Percentiles rank a stretch among this genome's conserved stretches.
Evolutionary conservation across 2,888 invertebrate species (phyloP).

Genomic region (Scrobipalpa atriplicella): DNA sequence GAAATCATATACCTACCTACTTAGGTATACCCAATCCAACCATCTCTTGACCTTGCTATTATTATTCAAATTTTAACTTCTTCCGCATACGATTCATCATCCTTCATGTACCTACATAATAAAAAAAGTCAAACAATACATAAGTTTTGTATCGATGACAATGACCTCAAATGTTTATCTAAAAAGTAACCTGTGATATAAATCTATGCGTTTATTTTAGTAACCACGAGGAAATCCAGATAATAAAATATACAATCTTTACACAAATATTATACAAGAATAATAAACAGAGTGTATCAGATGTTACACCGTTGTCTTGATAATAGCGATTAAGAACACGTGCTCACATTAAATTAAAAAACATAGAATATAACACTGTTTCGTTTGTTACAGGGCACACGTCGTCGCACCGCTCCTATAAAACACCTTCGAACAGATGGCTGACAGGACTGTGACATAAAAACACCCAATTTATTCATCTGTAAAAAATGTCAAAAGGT

Average conservation of each 20-base stretch:
- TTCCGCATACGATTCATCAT: constrained; percentile 9
- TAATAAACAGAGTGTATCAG: constrained; percentile 24
- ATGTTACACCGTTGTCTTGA: constrained; percentile 36
- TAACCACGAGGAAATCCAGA: constrained; percentile 15
- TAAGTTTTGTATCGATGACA: constrained; percentile 1
- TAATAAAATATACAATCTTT: constrained; percentile 17
- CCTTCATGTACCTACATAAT: not conserved
- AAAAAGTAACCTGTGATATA: constrained; percentile 3
- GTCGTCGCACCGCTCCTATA: constrained; percentile 35
- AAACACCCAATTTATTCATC: constrained; percentile 40
- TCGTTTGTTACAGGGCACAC: constrained; percentile 52
- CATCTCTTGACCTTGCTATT: constrained; percentile 11
- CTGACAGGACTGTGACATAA: constrained; percentile 31
- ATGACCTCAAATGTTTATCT: not conserved
- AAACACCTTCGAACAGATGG: constrained; percentile 31
- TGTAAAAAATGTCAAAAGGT: constrained; percentile 51
- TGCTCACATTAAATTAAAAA: constrained; percentile 36
- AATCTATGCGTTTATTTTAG: constrained; percentile 1
- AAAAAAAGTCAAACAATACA: constrained; percentile 7
- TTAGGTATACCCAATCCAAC: not conserved
- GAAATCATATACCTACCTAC: not conserved
- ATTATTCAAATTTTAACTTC: constrained; percentile 9
- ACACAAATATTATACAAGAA: constrained; percentile 20
- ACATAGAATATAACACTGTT: constrained; percentile 40
- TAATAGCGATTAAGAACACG: constrained; percentile 45